Percentiles rank a stretch among this genome's conserved stretches.
These are phyloP conservation scores for Aradophagus sp. DNA, from an alignment of 1,140 invertebrate species.

Conservation along the genomic window DNA sequence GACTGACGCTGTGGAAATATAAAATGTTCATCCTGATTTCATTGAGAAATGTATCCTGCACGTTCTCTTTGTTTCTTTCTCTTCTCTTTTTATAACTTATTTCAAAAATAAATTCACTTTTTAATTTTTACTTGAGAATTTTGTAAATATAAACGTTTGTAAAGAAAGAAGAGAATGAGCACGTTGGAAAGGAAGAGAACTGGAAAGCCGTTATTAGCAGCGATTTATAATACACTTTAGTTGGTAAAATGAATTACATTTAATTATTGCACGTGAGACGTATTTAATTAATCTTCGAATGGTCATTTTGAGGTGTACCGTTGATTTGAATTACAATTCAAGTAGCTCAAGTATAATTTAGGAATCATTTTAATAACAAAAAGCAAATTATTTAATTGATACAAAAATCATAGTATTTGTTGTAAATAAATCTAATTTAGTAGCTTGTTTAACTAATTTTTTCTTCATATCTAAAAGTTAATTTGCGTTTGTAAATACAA, in stretches of 20 bases:
- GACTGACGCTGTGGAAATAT: too few species aligned
- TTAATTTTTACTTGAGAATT: too few species aligned
- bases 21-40: too few species aligned
- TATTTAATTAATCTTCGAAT: conserved; percentile 4
- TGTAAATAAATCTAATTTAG: conserved; percentile 36
- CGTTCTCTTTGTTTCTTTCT: too few species aligned
- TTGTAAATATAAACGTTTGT: conserved; percentile 15
- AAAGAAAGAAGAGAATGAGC: background rate
- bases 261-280: conserved; percentile 10
- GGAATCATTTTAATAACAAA: conserved; percentile 2
- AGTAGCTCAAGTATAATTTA: conserved; percentile 30
- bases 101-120: too few species aligned
- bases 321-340: conserved; percentile 16
- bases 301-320: conserved; percentile 5
- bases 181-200: background rate
- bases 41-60: too few species aligned
- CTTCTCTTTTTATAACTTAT: too few species aligned
- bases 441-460: conserved; percentile 20
- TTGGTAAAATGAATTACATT: conserved; percentile 15
- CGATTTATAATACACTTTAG: background rate
- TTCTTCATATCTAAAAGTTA: conserved; percentile 22
- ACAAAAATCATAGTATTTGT: conserved; percentile 27
- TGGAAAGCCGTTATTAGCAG: background rate
- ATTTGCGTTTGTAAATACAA: conserved; percentile 30
- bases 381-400: conserved; percentile 13